Base-by-base conservation (phyloP, 2,888 invertebrate genomes). In the Allacma fusca region DNA sequence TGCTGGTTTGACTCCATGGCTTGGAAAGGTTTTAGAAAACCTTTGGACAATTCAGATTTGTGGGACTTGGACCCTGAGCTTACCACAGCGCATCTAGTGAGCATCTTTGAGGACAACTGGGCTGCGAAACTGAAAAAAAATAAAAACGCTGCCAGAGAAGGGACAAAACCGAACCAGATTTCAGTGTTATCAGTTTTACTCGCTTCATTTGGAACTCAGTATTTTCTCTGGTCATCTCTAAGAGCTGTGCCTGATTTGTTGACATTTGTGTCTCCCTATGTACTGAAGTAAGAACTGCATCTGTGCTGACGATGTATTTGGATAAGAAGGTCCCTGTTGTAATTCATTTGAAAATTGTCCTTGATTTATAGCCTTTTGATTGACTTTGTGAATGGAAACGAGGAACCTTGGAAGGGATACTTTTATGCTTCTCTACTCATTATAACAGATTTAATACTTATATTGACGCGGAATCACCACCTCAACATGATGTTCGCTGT, bases 201-300 rank as follows among this genome's bases (percentile, higher is more conserved):
- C 83, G 91, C 92, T 85, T 93, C 96, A 5, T 98, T 97, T 87
- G 95, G 97, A 64, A 91, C 92, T 0, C 92, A 93, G 76, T 96
- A 97, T 86, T 80, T 96, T 0, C 91, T 95, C 84, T 96, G 97
- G n/a, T 90, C 94, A 0, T 86, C 92, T 71, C 89, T 96, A 80
- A 97, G 98, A 87, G 86, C 97, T 0, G 85, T 92, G 50, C 93
- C 94, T 85, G 97, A 97, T 87, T 81, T 92, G 19, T 87, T 98
- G 72, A 94, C 93, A 81, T 98, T 98, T 87, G 90, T 93, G 59
- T 95, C 94, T 84, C 98, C 98, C 0, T 92, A 95, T 87, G 88
- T 98, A 84, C 89, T 97, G 79, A 92, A 91, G 95, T 95, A 34
- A n/a, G n/a, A n/a, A n/a, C n/a, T 34, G 34, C 34, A 34, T 34